Base-by-base conservation (phyloP, 2,113 vertebrate species). In the Indri indri region DNA sequence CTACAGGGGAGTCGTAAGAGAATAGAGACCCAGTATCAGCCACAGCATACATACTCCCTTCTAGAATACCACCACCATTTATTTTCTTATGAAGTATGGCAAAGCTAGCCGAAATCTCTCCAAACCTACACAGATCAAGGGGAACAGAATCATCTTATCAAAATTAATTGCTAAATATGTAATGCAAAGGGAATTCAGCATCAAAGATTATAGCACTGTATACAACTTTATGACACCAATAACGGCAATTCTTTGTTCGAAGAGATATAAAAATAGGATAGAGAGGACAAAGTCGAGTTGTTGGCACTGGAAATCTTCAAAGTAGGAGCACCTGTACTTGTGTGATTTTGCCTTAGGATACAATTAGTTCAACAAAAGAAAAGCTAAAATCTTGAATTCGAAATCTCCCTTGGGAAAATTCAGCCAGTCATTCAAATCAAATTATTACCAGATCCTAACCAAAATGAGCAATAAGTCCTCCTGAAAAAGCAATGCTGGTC, bases 121-220 rank as follows among this genome's bases (percentile, higher is more conserved):
- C 90, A 68, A 84, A 93, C n/a, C 68, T 79, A 20, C 87, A 93
- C 87, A 93, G 61, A 54, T 92, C 57, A 68, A 85, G 30, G 32
- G 47, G 23, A 74, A 47, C 47, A 66, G 54, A 57, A 74, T 18
- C 37, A 32, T n/a, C 47, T 57, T 50, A 88, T 50, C 74, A 91
- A 95, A 47, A 91, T 96, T 76, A 80, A 85, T 87, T 25, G 23
- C 81, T 90, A 94, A 73, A 18, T 71, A 30, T 57, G 6, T 30
- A 74, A 66, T 50, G 57, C 65, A 94, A 81, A 87, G 32, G 11
- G 34, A 79, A 81, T 65, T 86, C 18, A 84, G 42, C 16, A 66
- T 73, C 47, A 80, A 66, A 82, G 37, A 65, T 85, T 37, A 73
- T 9, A 90, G 18, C 9, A 52, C 54, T 63, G 54, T 32, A 73